Conservation (phyloP, 2,888 invertebrate genomes). For the Amphipyra tragopoginis region DNA sequence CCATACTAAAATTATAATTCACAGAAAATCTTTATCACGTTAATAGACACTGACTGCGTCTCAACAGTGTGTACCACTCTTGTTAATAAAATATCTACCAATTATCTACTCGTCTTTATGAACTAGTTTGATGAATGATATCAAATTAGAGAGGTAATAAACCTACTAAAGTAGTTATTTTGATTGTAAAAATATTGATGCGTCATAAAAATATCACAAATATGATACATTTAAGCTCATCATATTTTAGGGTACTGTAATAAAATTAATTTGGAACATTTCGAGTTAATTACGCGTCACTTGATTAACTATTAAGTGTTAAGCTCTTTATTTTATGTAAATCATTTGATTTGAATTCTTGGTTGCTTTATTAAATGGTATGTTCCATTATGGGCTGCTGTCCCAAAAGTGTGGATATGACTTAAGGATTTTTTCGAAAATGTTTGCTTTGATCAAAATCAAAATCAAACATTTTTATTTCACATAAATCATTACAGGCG, state of each 20-base stretch:
- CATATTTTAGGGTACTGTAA: conserved; percentile 57
- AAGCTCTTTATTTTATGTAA: conserved; percentile 39
- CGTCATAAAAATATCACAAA: conserved; percentile 61
- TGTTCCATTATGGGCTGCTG: too few species aligned
- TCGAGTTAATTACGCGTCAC: conserved; percentile 38
- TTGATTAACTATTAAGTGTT: conserved; percentile 43
- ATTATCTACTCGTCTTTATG: conserved; percentile 59
- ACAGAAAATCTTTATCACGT: not conserved
- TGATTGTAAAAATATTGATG: conserved; percentile 65
- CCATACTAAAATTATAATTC: not conserved
- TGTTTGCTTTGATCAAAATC: too few species aligned
- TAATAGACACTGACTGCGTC: not conserved
- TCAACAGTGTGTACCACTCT: conserved; percentile 24
- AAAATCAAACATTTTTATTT: too few species aligned
- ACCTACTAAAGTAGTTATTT: conserved; percentile 63
- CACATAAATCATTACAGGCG: too few species aligned
- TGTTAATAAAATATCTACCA: conserved; percentile 58
- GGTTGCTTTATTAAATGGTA: conserved; percentile 1
- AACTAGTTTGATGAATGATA: conserved; percentile 62
- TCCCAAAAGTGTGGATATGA: too few species aligned
- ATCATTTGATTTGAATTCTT: conserved; percentile 32
- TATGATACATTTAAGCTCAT: conserved; percentile 58
- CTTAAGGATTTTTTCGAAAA: too few species aligned
- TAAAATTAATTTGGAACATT: conserved; percentile 42
- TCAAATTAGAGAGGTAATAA: conserved; percentile 63